Evolutionary conservation across 2,888 invertebrate species (phyloP).

Genomic region (Labia minor): DNA sequence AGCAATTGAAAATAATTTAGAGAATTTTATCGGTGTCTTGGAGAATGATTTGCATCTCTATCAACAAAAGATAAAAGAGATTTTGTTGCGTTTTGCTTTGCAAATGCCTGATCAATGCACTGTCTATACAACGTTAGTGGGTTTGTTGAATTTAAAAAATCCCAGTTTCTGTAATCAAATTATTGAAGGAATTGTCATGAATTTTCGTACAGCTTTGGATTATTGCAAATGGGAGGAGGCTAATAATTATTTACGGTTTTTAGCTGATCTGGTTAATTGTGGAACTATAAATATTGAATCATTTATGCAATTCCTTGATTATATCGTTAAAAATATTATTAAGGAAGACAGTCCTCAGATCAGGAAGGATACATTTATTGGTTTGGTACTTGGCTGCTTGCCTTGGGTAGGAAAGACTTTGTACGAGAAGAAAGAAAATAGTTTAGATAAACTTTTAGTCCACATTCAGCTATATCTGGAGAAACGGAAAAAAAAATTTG

Average conservation of each 20-base stretch:
- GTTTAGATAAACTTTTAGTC: constrained; percentile 41
- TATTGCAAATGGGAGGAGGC: constrained; percentile 39
- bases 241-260: constrained; percentile 40
- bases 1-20: not conserved
- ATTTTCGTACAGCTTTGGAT: constrained; percentile 40
- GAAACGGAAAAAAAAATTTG: constrained; percentile 41
- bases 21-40: not conserved
- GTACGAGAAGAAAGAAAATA: constrained; percentile 43
- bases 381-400: constrained; percentile 41
- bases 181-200: constrained; percentile 41
- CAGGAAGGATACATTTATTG: constrained; percentile 47
- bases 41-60: not conserved
- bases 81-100: not conserved
- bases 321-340: constrained; percentile 42
- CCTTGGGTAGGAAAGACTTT: constrained; percentile 46
- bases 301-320: constrained; percentile 43
- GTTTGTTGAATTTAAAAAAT: not conserved
- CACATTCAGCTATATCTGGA: constrained; percentile 42
- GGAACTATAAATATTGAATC: constrained; percentile 45
- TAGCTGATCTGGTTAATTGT: constrained; percentile 47
- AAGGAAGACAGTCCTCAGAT: constrained; percentile 37
- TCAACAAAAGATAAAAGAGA: not conserved
- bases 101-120: constrained; percentile 4
- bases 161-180: constrained; percentile 31
- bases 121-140: not conserved